These are phyloP conservation scores for Porites rus DNA, from an alignment of 92 coral and sea anemone genomes.

Conservation along the genomic window DNA sequence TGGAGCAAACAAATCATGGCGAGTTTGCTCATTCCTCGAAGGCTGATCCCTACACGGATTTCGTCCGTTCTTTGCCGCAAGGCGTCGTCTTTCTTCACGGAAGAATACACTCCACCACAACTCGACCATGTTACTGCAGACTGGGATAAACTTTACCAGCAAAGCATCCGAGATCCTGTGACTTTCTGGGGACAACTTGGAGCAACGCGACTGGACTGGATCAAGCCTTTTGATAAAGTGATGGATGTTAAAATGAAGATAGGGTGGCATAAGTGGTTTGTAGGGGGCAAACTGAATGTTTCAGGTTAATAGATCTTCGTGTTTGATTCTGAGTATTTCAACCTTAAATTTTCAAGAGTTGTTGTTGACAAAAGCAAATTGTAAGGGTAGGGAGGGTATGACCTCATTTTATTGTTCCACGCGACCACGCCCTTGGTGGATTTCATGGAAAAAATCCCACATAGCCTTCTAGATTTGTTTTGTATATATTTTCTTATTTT, in stretches of 20 bases:
- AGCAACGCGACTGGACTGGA: constrained; percentile 86
- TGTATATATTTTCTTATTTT: no score
- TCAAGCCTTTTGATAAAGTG: constrained; percentile 85
- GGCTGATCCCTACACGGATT: constrained; percentile 30
- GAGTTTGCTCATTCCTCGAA: constrained; percentile 49
- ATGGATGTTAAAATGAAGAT: constrained; percentile 91
- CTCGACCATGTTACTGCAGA: constrained; percentile 90
- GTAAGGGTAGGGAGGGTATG: background rate
- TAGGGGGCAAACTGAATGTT: constrained; percentile 93
- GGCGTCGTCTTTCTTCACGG: constrained; percentile 78
- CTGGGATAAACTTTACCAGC: constrained; percentile 76
- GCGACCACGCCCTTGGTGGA: no score
- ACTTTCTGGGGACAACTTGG: constrained; percentile 98
- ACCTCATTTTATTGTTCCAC: background rate
- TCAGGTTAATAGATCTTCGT: constrained; percentile 64
- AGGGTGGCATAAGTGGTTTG: constrained; percentile 93
- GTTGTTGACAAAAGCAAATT: background rate
- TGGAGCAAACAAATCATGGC: constrained; percentile 67
- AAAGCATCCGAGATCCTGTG: constrained; percentile 83
- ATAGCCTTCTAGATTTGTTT: no score
- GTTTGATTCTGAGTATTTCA: background rate
- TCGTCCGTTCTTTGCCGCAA: constrained; percentile 47
- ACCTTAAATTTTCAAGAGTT: background rate
- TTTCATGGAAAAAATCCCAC: no score
- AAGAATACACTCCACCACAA: constrained; percentile 78